These are phyloP conservation scores for Cephus nigrinus DNA, from an alignment of 2,888 invertebrate species.

Conservation along the genomic window DNA sequence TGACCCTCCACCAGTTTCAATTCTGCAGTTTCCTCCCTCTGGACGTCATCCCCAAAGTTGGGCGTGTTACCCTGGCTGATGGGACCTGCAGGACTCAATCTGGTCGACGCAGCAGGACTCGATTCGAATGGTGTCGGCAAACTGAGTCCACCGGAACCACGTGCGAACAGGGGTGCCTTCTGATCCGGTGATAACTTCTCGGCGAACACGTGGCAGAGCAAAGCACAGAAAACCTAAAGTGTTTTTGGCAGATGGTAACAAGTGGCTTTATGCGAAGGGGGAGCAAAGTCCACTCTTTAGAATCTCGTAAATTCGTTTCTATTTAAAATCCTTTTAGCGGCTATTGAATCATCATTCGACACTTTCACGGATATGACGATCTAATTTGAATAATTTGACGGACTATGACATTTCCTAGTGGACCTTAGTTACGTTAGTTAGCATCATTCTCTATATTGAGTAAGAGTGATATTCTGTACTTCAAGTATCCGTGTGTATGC, in stretches of 20 bases:
- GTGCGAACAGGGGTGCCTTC: constrained; percentile 55
- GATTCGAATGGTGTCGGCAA: constrained; percentile 45
- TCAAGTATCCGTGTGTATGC: too few relatives aligned
- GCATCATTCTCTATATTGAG: too few relatives aligned
- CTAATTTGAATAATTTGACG: constrained; percentile 7
- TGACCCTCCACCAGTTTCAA: constrained; percentile 55
- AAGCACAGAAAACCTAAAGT: too few relatives aligned
- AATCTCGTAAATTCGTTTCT: background rate
- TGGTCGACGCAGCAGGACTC: constrained; percentile 9
- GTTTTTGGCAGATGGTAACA: too few relatives aligned
- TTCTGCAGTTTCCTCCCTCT: constrained; percentile 49
- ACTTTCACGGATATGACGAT: background rate
- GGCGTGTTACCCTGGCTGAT: constrained; percentile 2
- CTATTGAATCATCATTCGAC: background rate
- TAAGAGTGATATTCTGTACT: too few relatives aligned
- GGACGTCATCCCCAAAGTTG: constrained; percentile 43
- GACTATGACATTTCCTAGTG: background rate
- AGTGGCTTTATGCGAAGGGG: too few relatives aligned
- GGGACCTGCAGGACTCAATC: constrained; percentile 17
- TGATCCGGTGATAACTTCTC: constrained; percentile 54
- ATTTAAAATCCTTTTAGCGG: background rate
- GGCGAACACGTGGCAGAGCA: constrained; percentile 17
- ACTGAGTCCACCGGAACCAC: constrained; percentile 53
- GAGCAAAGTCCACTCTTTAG: too few relatives aligned
- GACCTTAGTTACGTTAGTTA: too few relatives aligned